phyloP scores from a whole-genome alignment of 2,113 vertebrate genomes.

The Atlantisia rogersi region DNA sequence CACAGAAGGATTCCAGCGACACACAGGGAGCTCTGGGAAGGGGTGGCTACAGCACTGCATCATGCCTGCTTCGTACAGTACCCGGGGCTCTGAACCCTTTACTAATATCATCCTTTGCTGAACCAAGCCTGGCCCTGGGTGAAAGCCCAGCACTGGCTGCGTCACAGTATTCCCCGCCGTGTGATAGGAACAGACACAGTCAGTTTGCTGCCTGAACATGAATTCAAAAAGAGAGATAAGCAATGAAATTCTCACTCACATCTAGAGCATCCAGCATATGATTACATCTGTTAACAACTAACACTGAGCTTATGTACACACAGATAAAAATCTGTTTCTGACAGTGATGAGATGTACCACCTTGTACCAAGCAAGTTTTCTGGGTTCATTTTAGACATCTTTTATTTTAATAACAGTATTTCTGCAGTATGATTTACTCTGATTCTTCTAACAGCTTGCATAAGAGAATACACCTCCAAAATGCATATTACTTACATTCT shows the following conservation, averaged over 20 bases:
- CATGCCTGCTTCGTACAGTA: rapidly evolving
- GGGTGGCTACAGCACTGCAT: background rate
- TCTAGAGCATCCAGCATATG: background rate
- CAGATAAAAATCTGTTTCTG: background rate
- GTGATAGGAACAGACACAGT: background rate
- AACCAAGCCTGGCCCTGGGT: background rate
- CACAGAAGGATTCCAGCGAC: background rate
- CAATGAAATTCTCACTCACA: background rate
- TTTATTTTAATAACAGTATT: background rate
- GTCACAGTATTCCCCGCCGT: background rate
- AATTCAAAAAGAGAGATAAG: background rate
- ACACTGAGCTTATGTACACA: background rate
- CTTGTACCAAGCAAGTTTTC: background rate
- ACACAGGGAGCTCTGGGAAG: background rate
- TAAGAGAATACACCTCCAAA: background rate
- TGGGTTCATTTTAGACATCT: background rate
- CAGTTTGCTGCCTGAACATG: background rate
- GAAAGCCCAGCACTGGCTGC: background rate
- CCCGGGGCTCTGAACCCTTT: background rate
- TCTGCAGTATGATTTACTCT: background rate
- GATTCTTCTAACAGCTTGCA: background rate
- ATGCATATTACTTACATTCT: background rate
- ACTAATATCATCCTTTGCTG: background rate
- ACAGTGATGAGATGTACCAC: background rate
- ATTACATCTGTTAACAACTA: background rate